Evolutionary conservation across 2,888 invertebrate species (phyloP), one percentile per base, ranked within the genome.

Genomic region (Subacronicta megacephala): DNA sequence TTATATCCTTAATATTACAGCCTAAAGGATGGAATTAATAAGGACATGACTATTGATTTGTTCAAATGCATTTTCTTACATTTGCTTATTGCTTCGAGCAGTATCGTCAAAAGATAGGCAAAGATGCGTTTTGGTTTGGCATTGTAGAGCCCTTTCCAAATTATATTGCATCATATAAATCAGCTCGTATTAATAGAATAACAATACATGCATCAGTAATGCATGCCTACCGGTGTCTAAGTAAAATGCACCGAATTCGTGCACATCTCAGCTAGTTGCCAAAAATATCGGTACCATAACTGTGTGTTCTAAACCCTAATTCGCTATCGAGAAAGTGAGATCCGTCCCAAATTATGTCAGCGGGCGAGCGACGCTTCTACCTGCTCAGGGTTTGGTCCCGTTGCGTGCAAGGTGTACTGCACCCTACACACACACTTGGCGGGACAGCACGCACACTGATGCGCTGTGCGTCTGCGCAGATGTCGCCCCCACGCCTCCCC

Each of bases 321-420:
- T 90, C 86, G 90, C 87, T 76, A 84, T 76, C 78, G 68, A 81
- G 87, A 88, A 88, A 89, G 88, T 87, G 79, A 87, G 88, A 88
- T 88, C 88, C 86, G 89, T 86, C 80, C 82, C 81, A 82, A 90
- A 88, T 87, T 84, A 84, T 90, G 90, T 90, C 90, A 90, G 88
- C 84, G 74, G 81, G 80, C 83, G 81, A 79, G 60, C 72, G 72
- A 55, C 62, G 73, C 80, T 77, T 88, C 91, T 93, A 93, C 93
- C 93, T 94, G 93, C 92, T 88, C 74, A 74, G 85, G 83, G 74
- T 78, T 62, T 74, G 83, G 82, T 93, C 90, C 93, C 93, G 92
- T 93, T 92, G 92, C 90, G 87, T 88, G 93, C 93, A 93, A 93
- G 93, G 93, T 93, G 92, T 86, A 81, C 80, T 85, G 79, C 86